Percentiles rank a stretch among this genome's conserved stretches.
phyloP scores from a whole-genome alignment of 2,113 vertebrate species.

The Zosterops japonicus region DNA sequence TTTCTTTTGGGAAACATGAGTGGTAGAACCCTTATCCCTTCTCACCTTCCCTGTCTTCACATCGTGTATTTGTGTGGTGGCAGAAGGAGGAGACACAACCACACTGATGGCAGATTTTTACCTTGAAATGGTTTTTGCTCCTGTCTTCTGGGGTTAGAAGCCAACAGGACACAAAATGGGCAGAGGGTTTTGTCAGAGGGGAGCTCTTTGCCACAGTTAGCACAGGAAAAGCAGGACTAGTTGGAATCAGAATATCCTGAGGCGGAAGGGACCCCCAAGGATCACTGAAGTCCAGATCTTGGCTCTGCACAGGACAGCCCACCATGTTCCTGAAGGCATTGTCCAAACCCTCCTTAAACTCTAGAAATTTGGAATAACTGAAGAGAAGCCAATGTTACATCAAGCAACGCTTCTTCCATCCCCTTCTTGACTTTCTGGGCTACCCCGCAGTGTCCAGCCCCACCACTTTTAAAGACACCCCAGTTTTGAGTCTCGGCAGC shows the following conservation, averaged over 20 bases:
- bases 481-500: not conserved
- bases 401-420: not conserved
- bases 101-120: not conserved
- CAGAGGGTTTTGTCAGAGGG: not conserved
- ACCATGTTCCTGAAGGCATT: rapidly evolving
- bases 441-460: not conserved
- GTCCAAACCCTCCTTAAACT: not conserved
- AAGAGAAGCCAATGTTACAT: not conserved
- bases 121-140: not conserved
- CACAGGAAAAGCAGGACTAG: not conserved
- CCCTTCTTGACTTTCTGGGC: not conserved
- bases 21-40: not conserved
- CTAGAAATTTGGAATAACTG: rapidly evolving
- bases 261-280: not conserved
- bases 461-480: not conserved
- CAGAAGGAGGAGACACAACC: not conserved
- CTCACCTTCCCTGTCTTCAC: not conserved
- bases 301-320: not conserved
- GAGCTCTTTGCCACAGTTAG: not conserved
- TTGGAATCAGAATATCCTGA: not conserved
- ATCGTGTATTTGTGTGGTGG: rapidly evolving
- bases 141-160: not conserved
- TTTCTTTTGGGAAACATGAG: rapidly evolving
- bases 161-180: not conserved
- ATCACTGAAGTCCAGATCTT: not conserved